phyloP scores from a whole-genome alignment of 2,113 vertebrate genomes.

The Climacteris rufus region DNA sequence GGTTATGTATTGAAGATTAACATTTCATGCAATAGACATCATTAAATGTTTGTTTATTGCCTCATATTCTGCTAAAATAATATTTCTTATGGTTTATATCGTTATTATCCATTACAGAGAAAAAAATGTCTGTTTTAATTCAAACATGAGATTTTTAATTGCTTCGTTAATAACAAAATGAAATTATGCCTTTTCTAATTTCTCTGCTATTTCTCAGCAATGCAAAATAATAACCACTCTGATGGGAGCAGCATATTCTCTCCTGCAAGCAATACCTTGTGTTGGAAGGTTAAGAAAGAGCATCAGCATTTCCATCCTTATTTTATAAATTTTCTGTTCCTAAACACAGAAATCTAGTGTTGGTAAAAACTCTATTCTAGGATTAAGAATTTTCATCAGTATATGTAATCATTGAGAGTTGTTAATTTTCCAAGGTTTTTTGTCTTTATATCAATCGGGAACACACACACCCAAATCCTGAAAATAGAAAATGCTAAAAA shows the following conservation, averaged over 20 bases:
- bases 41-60: neutral
- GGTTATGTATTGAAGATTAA: neutral
- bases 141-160: neutral
- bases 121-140: neutral
- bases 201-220: neutral
- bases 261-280: neutral
- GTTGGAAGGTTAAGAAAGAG: neutral
- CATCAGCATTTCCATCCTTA: neutral
- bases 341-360: neutral
- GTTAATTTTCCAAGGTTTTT: neutral
- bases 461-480: neutral
- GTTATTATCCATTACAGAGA: neutral
- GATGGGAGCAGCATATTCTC: neutral
- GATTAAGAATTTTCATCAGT: neutral
- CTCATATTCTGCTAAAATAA: neutral
- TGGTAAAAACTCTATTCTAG: neutral
- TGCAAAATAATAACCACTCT: accelerated
- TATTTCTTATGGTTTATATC: neutral
- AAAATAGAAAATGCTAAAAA: neutral
- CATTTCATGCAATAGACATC: neutral
- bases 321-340: neutral
- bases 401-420: neutral
- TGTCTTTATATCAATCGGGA: neutral
- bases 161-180: neutral
- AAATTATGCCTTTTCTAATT: neutral